Evolutionary conservation across 2,797 vertebrate genomes (phyloP), one percentile per base, ranked within the genome.

Genomic region (Meda fulgida): DNA sequence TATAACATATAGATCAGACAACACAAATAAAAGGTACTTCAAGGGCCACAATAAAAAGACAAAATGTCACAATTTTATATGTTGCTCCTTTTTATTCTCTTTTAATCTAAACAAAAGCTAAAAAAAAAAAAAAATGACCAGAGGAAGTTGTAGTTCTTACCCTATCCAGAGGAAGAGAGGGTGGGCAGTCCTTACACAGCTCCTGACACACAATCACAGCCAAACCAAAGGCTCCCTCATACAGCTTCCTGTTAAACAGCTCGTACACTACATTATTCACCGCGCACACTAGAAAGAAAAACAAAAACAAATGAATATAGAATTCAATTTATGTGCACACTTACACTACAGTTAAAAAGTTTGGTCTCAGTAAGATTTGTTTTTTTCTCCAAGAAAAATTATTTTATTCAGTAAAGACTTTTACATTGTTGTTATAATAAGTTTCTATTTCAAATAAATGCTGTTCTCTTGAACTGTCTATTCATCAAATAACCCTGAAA

Each of bases 211-310:
- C 53, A 31, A 95, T 94, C 88, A 96, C 94, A 0, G 93, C 93
- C 51, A 97, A 46, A 0, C 89, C 91, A 88, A 94, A 94, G 72
- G 95, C 96, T 88, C 96, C 95, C 0, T 93, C 84, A 46, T 96
- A 96, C 16, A 97, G 93, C 85, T 94, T 95, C 63, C 92, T 94
- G 91, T 93, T 96, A 86, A 96, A 97, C 91, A 99, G 93, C 80
- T 94, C 94, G 82, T 96, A 97, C 23, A 94, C 94, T 81, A 98
- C 89, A 88, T 96, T 96, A 92, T 93, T 97, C 3, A 96, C 89
- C 11, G 95, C 94, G 8, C 92, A 93, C 75, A 94, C 97, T 98
- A 87, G 0, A 89, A 14, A 2, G 2, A 43, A n/a, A 40, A 53
- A 40, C 2, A 40, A 58, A 31, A 19, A 36, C 4, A 58, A 55